phyloP scores from a whole-genome alignment of 2,888 invertebrate genomes.

The Prosapia bicincta region DNA sequence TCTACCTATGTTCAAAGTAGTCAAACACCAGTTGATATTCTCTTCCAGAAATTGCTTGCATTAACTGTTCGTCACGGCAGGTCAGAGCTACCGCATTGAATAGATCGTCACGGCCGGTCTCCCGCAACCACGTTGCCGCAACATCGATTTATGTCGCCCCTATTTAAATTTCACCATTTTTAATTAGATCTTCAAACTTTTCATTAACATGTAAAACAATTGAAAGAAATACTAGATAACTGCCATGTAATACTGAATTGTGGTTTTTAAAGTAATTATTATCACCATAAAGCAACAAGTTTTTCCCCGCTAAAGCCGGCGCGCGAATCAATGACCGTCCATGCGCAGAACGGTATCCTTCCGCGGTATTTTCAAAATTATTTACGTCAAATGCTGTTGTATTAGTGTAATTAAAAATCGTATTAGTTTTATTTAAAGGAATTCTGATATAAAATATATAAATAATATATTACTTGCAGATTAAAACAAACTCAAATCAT shows the following conservation, averaged over 20 bases:
- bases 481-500: too few species aligned
- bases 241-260: neutral
- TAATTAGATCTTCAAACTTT: neutral
- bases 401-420: too few species aligned
- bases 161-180: neutral
- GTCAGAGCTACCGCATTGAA: neutral
- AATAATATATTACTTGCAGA: too few species aligned
- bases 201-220: neutral
- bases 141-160: neutral
- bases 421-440: too few species aligned
- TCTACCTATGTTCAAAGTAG: neutral
- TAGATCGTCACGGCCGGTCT: neutral
- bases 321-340: neutral
- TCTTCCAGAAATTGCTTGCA: neutral
- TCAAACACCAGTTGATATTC: neutral
- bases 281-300: neutral
- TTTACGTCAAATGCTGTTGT: neutral
- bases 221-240: neutral
- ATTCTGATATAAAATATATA: too few species aligned
- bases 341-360: neutral
- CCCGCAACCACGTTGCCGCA: slow-evolving; percentile 2
- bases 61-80: neutral
- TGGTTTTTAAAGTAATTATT: neutral
- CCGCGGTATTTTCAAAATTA: neutral
- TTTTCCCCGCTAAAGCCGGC: neutral